These are phyloP conservation scores for Chaetorhynchus papuensis DNA, from an alignment of 2,113 vertebrate genomes.

Conservation along the genomic window DNA sequence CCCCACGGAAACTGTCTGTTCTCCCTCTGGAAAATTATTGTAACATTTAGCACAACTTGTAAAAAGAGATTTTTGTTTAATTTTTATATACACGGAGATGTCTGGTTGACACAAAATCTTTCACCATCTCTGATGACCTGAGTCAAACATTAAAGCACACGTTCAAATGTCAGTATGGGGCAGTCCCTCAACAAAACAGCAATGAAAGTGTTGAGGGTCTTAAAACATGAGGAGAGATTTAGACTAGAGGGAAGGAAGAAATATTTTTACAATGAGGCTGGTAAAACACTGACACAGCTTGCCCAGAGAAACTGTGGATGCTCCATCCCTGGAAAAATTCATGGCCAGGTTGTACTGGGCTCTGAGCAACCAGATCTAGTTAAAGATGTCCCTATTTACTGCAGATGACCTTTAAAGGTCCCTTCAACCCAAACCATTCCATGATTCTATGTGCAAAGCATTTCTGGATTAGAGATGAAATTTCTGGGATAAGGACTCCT, in stretches of 20 bases:
- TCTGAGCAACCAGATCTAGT: not conserved
- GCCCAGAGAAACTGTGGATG: not conserved
- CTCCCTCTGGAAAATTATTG: not conserved
- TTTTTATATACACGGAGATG: not conserved
- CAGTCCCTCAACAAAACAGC: not conserved
- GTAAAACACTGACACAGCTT: not conserved
- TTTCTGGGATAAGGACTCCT: not conserved
- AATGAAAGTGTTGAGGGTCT: not conserved
- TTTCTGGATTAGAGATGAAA: not conserved
- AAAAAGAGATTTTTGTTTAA: not conserved
- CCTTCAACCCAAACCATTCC: not conserved
- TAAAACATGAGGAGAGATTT: not conserved
- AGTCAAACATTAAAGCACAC: not conserved
- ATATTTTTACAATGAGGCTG: not conserved
- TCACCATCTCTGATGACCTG: not conserved
- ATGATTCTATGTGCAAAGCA: not conserved
- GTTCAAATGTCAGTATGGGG: not conserved
- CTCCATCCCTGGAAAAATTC: not conserved
- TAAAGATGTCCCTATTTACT: not conserved
- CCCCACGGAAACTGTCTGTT: not conserved
- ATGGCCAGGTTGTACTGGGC: not conserved
- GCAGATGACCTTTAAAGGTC: not conserved
- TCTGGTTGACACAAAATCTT: not conserved
- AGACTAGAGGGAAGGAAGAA: not conserved
- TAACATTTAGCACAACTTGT: not conserved